Evolutionary conservation across 1,140 invertebrate species (phyloP).

Genomic region (Drosophila pectinifera): DNA sequence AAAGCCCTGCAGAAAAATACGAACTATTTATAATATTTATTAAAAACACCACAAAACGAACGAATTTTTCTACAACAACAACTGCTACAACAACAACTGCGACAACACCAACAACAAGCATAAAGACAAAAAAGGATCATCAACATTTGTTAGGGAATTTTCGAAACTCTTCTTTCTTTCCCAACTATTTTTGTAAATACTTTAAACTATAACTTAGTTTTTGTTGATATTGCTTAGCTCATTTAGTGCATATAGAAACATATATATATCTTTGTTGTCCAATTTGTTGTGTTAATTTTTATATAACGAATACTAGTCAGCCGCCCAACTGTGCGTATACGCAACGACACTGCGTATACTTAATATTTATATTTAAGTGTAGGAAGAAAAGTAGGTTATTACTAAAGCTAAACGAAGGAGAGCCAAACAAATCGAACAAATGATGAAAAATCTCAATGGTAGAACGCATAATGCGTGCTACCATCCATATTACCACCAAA

Average conservation of each 20-base stretch:
- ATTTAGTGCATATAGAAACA: not conserved
- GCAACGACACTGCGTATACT: conserved; percentile 66
- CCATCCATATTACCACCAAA: conserved; percentile 71
- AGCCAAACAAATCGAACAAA: conserved; percentile 37
- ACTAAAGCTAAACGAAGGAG: conserved; percentile 13
- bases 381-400: conserved; percentile 23
- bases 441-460: conserved; percentile 81
- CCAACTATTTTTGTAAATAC: conserved; percentile 58
- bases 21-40: conserved; percentile 16
- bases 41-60: conserved; percentile 64
- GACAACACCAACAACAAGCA: conserved; percentile 42
- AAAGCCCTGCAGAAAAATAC: conserved; percentile 52
- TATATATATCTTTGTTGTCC: conserved; percentile 59
- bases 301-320: conserved; percentile 70
- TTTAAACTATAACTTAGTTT: conserved; percentile 28
- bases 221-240: conserved; percentile 51
- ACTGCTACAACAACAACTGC: conserved; percentile 39
- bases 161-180: conserved; percentile 33
- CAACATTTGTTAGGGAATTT: conserved; percentile 25
- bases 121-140: conserved; percentile 59
- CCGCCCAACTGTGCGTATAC: conserved; percentile 72
- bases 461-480: conserved; percentile 77
- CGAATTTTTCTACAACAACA: conserved; percentile 52
- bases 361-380: conserved; percentile 62
- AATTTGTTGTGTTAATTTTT: conserved; percentile 51